Evolutionary conservation across 2,797 vertebrate species (phyloP).

Genomic region (Zenarchopterus dispar): DNA sequence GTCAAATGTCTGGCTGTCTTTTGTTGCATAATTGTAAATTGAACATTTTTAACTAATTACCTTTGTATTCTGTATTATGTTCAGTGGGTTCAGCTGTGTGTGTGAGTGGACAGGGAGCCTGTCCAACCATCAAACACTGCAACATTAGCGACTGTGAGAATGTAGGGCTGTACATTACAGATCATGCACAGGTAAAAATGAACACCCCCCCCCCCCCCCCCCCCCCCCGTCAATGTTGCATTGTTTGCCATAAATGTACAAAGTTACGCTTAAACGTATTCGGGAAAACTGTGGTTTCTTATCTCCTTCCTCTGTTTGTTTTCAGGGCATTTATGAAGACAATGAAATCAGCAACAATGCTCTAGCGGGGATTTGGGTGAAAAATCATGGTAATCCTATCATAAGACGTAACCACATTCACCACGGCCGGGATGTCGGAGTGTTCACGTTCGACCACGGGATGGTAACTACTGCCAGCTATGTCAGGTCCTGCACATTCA

Average conservation of each 20-base stretch:
- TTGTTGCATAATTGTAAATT: background rate
- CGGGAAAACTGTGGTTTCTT: background rate
- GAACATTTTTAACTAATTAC: background rate
- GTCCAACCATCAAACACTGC: conserved; percentile 99
- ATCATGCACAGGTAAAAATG: conserved; percentile 94
- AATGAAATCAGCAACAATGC: conserved; percentile 99
- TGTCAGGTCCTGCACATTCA: background rate
- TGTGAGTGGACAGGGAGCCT: conserved; percentile 98
- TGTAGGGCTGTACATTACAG: conserved; percentile 98
- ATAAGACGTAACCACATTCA: conserved; percentile 99
- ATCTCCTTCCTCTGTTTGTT: conserved; percentile 3
- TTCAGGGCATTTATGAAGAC: conserved; percentile 98
- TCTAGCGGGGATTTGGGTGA: conserved; percentile 98
- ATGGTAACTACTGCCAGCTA: conserved; percentile 85
- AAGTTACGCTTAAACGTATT: background rate
- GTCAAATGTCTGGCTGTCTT: background rate
- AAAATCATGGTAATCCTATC: conserved; percentile 99
- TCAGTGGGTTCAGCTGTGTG: conserved; percentile 98
- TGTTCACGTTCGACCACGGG: conserved; percentile 99
- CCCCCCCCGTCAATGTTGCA: background rate
- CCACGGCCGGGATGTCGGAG: conserved; percentile 96
- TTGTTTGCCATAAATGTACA: background rate
- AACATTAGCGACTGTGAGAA: conserved; percentile 99
- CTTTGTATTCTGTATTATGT: conserved; percentile 22
- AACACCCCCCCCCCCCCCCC: background rate